Evolutionary conservation across 2,797 vertebrate species (phyloP), one percentile per base, ranked within the genome.

Genomic region (Dromococcyx pavoninus): DNA sequence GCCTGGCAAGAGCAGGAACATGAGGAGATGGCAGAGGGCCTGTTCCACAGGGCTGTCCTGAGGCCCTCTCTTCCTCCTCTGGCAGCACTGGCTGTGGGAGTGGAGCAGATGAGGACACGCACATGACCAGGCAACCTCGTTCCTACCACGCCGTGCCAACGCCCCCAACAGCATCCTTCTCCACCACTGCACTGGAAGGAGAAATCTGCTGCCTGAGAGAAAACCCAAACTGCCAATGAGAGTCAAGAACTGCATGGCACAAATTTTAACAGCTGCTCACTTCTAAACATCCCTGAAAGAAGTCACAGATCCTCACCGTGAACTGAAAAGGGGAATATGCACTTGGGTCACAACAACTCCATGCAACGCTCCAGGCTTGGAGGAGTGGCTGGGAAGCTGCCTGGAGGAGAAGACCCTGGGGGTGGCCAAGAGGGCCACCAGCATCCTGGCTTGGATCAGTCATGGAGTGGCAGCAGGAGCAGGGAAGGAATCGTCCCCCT

Each of bases 41-140:
- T 39, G 66, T 37, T 46, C 66, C 48, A 28, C n/a, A 51, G 30
- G 35, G 39, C 9, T 81, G 35, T 33, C 28, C 51, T 43, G 44
- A 85, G 22, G 33, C 39, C 51, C n/a, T 17, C 24, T 57, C 30
- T 23, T 50, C 23, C 27, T 50, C n/a, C 70, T 64, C 37, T 11
- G 27, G 56, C 44, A 65, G 37, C 24, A 39, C 41, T 16, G 11
- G 50, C 66, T 75, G 48, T 19, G 11, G 53, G 21, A 70, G 30
- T 1, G 0, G 41, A 70, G 80, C 37, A 74, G n/a, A 62, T 7
- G 46, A 73, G 25, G 58, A 66, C 44, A 50, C 0, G 0, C 18
- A 51, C 17, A 1, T 16, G 27, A 61, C 12, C 46, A 17, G 18
- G 32, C 11, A 65, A 51, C n/a, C 41, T 25, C 77, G 46, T 39